phyloP scores from a whole-genome alignment of 2,888 invertebrate genomes.

The Resseliella maxima region DNA sequence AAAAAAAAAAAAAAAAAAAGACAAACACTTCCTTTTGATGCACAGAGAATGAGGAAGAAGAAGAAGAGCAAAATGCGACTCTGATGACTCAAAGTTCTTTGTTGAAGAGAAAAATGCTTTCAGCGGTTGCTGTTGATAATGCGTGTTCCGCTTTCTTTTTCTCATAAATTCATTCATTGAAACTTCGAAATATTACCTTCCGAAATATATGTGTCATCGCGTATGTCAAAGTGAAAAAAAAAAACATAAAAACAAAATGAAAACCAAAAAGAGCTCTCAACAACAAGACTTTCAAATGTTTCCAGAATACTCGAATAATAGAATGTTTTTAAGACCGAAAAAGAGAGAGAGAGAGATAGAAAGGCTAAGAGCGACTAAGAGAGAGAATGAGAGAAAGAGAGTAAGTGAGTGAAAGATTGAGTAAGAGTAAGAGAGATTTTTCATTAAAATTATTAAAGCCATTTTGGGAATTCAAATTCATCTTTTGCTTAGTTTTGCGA shows the following conservation, averaged over 20 bases:
- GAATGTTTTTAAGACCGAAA: no score
- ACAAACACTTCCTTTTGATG: neutral
- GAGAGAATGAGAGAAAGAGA: no score
- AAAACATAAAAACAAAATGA: neutral
- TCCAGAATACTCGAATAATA: no score
- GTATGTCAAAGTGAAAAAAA: no score
- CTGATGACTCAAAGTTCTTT: slow-evolving; percentile 31
- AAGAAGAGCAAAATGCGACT: neutral
- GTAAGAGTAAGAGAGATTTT: neutral
- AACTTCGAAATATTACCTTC: neutral
- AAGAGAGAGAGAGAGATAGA: no score
- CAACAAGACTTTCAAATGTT: neutral
- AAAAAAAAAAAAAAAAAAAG: no score
- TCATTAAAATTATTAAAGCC: slow-evolving; percentile 28
- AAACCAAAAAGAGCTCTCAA: no score
- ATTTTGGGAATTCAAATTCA: slow-evolving; percentile 3
- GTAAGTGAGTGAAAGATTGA: no score
- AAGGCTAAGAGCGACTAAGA: no score
- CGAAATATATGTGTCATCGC: neutral
- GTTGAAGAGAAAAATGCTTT: neutral
- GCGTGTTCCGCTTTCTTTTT: neutral
- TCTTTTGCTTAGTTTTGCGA: neutral
- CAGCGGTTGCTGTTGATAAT: slow-evolving; percentile 30
- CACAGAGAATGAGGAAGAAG: neutral
- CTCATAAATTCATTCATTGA: neutral